phyloP scores from a whole-genome alignment of 23 tunicate genomes.

The Diplosoma virens region DNA sequence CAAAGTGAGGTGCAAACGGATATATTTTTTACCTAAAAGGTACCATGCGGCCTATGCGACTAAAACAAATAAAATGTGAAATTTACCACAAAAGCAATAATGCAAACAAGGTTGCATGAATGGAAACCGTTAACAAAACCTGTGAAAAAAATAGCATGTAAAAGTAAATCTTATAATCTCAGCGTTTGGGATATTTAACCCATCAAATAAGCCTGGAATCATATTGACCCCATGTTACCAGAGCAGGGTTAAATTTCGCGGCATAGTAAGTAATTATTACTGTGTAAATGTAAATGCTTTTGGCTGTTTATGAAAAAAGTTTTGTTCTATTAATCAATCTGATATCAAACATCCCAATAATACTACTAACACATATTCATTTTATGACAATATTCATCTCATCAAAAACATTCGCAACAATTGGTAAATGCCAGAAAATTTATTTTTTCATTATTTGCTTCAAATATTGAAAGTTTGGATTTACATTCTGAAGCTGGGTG shows the following conservation, averaged over 20 bases:
- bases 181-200: no score
- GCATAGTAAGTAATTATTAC: background rate
- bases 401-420: background rate
- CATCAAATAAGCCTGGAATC: no score
- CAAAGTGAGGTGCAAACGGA: no score
- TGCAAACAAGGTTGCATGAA: no score
- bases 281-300: conserved; percentile 6
- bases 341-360: background rate
- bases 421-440: background rate
- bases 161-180: no score
- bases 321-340: background rate
- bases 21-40: no score
- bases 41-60: no score
- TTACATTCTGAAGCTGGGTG: background rate
- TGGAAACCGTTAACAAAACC: no score
- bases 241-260: conserved; percentile 1
- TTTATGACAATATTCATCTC: background rate
- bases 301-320: background rate
- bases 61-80: no score
- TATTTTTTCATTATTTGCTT: background rate
- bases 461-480: background rate
- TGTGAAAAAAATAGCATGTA: no score
- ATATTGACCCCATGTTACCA: no score
- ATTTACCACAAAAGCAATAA: no score
- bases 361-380: background rate